phyloP scores from a whole-genome alignment of 64 coral and sea anemone genomes.

The Catalaphyllia jardinei region DNA sequence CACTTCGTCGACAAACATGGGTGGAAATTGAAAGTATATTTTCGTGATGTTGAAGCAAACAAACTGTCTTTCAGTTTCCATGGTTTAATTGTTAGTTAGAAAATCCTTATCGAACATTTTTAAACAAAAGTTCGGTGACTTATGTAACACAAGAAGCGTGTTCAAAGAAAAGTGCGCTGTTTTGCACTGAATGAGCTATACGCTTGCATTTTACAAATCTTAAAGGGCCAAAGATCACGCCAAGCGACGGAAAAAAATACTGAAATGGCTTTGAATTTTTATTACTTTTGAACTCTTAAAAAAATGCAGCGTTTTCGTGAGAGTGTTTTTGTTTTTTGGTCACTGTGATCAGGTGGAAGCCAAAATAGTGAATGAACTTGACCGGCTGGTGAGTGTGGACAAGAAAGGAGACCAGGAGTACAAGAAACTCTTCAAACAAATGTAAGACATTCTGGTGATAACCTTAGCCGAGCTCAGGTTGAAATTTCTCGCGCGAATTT shows the following conservation, averaged over 20 bases:
- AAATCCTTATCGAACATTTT: neutral
- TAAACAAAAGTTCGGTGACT: neutral
- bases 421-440: slow-evolving; percentile 87
- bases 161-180: too few species aligned
- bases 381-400: slow-evolving; percentile 71
- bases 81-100: neutral
- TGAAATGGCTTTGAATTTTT: too few species aligned
- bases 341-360: slow-evolving; percentile 69
- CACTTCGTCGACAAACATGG: too few species aligned
- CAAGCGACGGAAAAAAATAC: too few species aligned
- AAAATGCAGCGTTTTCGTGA: neutral
- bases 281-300: neutral
- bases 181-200: too few species aligned
- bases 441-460: slow-evolving; percentile 51
- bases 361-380: slow-evolving; percentile 93
- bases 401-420: slow-evolving; percentile 88
- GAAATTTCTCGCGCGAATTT: too few species aligned
- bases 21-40: neutral
- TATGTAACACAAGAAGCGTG: too few species aligned
- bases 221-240: too few species aligned
- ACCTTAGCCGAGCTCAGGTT: too few species aligned
- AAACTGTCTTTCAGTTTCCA: neutral
- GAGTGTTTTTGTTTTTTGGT: neutral
- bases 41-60: neutral
- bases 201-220: too few species aligned